Conservation (phyloP, 2,113 vertebrate genomes). For the Gorsachius goisagi region DNA sequence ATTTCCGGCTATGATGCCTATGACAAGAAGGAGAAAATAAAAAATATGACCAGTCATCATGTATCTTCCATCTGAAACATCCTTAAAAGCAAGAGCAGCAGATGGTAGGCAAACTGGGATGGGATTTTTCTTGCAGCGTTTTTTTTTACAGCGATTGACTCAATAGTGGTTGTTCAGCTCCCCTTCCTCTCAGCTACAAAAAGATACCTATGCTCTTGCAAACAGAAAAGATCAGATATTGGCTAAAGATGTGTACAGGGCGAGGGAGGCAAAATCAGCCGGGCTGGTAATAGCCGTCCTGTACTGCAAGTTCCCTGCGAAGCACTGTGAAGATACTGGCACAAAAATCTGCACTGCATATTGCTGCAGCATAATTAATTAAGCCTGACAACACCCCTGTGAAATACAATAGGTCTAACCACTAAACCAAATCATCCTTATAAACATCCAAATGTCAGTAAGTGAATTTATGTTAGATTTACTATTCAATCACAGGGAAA, state of each 20-base stretch:
- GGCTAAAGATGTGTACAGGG: background rate
- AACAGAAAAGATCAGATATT: background rate
- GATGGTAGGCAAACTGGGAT: background rate
- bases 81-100: background rate
- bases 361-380: conserved; percentile 63
- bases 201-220: background rate
- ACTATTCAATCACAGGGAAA: background rate
- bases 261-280: background rate
- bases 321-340: background rate
- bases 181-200: background rate
- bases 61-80: conserved; percentile 1
- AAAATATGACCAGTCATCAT: background rate
- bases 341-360: conserved; percentile 46
- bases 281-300: background rate
- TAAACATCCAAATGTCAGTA: conserved; percentile 53
- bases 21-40: background rate
- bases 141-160: background rate
- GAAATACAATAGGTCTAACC: conserved; percentile 62
- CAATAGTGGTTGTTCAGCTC: background rate
- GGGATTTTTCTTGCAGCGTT: background rate
- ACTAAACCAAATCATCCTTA: conserved; percentile 58
- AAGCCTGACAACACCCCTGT: conserved; percentile 58
- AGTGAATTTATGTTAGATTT: conserved; percentile 6
- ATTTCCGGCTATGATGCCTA: background rate
- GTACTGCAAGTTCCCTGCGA: background rate